Base-by-base conservation (phyloP, 2,888 invertebrate species). In the Xylocampa areola region DNA sequence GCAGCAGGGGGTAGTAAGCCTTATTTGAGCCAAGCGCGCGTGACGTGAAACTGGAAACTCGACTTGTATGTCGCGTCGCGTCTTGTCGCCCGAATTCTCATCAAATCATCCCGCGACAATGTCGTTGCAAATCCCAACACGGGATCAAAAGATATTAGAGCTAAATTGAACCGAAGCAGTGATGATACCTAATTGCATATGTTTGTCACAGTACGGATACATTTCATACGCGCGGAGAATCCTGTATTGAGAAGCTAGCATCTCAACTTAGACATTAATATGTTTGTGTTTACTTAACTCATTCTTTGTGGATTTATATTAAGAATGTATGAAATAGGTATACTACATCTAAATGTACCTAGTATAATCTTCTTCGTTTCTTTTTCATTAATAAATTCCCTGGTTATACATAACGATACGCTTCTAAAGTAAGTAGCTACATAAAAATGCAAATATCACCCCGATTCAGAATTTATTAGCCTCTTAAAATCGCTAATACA, bases 21-120 rank as follows among this genome's bases (percentile, higher is more conserved):
- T 91, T 92, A 92, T 92, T 92, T 90, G 90, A 90, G 90, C 83
- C 89, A 81, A 73, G 85, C 84, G 92, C 88, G 91, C 93, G 93
- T 93, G 92, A 93, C 92, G 81, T 82, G 93, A 93, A 93, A 93
- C 90, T 89, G 86, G 88, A 91, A 92, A 85, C 88, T 82, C 78
- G 80, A 78, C 88, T 88, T 87, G 89, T 91, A 85, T 89, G 86
- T 86, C 86, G 87, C 81, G 85, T 81, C 85, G 85, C 81, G 87
- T 88, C 87, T 88, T 86, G 84, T 80, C 86, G 80, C 84, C 87
- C 84, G 87, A 89, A 90, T 91, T 92, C 92, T 91, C 92, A 91
- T 92, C 93, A 92, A 91, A 92, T 90, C 90, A 91, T 89, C 85
- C 85, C 86, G 85, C 89, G 88, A 90, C 91, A 92, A 88, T 91